phyloP scores from a whole-genome alignment of 2,888 invertebrate species.

The Rotaria macrura region DNA sequence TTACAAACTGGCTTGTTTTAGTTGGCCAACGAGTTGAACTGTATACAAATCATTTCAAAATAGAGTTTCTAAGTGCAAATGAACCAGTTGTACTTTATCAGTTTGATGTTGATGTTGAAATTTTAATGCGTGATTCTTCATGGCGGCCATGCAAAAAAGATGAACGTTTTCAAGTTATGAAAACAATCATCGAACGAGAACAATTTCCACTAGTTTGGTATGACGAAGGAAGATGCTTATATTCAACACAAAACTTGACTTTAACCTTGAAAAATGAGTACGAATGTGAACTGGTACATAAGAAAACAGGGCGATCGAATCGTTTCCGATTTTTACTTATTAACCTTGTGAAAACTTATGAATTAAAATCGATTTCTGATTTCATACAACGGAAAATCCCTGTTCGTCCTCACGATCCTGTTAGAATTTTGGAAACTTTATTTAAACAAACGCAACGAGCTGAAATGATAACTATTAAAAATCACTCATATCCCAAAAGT shows the following conservation, averaged over 20 bases:
- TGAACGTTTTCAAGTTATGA: background rate
- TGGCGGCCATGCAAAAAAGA: slow-evolving; percentile 2
- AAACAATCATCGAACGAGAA: background rate
- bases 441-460: no score
- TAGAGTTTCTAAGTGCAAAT: background rate
- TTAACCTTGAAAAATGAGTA: background rate
- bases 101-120: background rate
- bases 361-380: no score
- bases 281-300: background rate
- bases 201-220: slow-evolving; percentile 16
- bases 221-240: background rate
- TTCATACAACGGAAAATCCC: no score
- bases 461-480: no score
- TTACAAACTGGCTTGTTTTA: background rate
- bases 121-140: slow-evolving; percentile 4
- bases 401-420: no score
- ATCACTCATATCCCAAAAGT: no score
- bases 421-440: no score
- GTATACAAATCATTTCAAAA: background rate
- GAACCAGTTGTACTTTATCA: background rate
- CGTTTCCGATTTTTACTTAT: background rate
- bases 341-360: background rate
- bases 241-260: background rate
- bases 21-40: background rate
- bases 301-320: background rate